phyloP scores from a whole-genome alignment of 2,113 vertebrate species.

The Tetraodon nigroviridis region DNA sequence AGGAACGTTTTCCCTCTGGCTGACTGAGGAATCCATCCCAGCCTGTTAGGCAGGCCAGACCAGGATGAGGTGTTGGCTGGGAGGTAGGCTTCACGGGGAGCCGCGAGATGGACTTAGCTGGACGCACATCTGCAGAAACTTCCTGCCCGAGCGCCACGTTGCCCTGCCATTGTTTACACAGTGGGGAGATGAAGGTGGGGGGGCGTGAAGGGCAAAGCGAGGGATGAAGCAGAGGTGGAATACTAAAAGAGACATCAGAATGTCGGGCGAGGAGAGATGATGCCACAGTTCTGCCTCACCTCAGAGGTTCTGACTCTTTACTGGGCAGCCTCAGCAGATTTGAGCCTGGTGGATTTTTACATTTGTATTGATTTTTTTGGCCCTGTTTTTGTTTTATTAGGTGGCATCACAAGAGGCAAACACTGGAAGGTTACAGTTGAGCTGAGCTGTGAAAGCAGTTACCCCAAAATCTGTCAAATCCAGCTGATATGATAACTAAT shows the following conservation, averaged over 20 bases:
- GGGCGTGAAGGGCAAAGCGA: slow-evolving; percentile 3
- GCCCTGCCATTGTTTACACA: slow-evolving; percentile 52
- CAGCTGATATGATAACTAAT: too few species aligned
- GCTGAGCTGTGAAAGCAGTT: too few species aligned
- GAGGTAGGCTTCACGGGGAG: slow-evolving; percentile 15
- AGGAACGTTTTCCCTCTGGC: slow-evolving; percentile 16
- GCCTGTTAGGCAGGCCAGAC: slow-evolving; percentile 35
- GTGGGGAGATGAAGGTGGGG: slow-evolving; percentile 24
- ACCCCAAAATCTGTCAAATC: too few species aligned
- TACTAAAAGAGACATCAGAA: slow-evolving; percentile 11
- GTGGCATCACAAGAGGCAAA: too few species aligned
- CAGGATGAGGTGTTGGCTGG: slow-evolving; percentile 17
- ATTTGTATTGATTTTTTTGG: background rate
- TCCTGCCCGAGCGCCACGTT: slow-evolving; percentile 23
- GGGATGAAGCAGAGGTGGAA: slow-evolving; percentile 16
- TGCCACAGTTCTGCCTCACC: slow-evolving; percentile 12
- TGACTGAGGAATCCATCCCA: slow-evolving; percentile 39
- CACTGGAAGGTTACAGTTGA: too few species aligned
- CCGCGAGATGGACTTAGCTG: slow-evolving; percentile 10
- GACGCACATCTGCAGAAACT: slow-evolving; percentile 45
- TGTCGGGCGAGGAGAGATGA: slow-evolving; percentile 3
- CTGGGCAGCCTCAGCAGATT: slow-evolving; percentile 12
- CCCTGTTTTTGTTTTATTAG: background rate
- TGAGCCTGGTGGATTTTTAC: slow-evolving; percentile 21
- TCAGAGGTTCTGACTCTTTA: slow-evolving; percentile 35